phyloP scores from a whole-genome alignment of 2,113 vertebrate species.

The Galeopterus variegatus region DNA sequence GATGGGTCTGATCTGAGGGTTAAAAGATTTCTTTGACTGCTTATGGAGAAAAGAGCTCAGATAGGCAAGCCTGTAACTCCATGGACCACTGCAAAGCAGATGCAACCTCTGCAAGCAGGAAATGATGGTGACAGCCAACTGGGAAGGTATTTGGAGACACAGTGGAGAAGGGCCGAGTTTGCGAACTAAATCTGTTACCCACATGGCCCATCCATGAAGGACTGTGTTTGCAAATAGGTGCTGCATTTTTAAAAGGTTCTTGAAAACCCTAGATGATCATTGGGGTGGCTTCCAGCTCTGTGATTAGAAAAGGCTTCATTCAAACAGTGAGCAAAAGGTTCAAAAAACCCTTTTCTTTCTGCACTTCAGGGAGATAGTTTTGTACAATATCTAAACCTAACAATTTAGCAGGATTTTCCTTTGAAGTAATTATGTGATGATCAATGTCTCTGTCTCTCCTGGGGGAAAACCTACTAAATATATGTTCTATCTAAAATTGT shows the following conservation, averaged over 20 bases:
- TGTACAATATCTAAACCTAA: slow-evolving; percentile 39
- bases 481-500: slow-evolving; percentile 76
- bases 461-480: slow-evolving; percentile 78
- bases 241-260: background rate
- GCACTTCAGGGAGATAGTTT: background rate
- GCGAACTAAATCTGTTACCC: fast-evolving
- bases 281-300: background rate
- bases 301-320: background rate
- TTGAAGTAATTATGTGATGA: slow-evolving; percentile 72
- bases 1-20: background rate
- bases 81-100: background rate
- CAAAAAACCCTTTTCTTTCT: background rate
- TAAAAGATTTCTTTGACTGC: background rate
- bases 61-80: fast-evolving
- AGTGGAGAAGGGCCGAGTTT: fast-evolving
- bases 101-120: no score
- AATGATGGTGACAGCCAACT: background rate
- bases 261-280: no score
- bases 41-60: background rate
- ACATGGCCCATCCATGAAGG: fast-evolving
- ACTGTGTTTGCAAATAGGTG: background rate
- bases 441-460: slow-evolving; percentile 74
- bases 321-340: background rate
- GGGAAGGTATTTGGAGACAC: background rate
- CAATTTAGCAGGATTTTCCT: slow-evolving; percentile 72